Evolutionary conservation across 2,888 invertebrate species (phyloP).

Genomic region (Artemia sinica): DNA sequence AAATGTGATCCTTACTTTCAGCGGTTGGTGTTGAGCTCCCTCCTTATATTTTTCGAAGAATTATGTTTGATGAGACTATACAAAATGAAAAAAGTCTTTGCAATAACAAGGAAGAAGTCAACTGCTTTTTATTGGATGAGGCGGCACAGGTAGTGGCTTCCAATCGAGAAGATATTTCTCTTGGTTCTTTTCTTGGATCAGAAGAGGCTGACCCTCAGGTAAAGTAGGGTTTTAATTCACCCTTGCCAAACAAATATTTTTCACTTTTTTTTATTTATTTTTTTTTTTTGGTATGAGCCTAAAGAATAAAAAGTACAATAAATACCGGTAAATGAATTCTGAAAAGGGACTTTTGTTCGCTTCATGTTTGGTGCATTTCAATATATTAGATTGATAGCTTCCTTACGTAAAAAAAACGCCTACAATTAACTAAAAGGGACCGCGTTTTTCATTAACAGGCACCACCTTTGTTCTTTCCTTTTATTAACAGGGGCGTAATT

Average conservation of each 20-base stretch:
- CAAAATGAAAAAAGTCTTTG: background rate
- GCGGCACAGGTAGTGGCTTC: background rate
- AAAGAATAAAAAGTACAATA: too few relatives aligned
- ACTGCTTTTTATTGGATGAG: background rate
- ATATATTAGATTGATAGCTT: too few relatives aligned
- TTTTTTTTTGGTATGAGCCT: background rate
- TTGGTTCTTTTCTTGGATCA: slow-evolving; percentile 5
- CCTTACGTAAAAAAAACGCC: too few relatives aligned
- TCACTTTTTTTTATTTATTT: background rate
- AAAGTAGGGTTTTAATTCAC: background rate
- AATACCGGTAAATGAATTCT: too few relatives aligned
- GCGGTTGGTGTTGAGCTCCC: slow-evolving; percentile 1
- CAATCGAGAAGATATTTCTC: background rate
- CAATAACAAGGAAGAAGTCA: background rate
- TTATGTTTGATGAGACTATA: slow-evolving; percentile 2
- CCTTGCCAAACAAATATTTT: background rate
- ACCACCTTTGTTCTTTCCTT: too few relatives aligned
- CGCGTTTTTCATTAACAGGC: too few relatives aligned
- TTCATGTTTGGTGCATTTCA: too few relatives aligned
- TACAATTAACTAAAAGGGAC: too few relatives aligned
- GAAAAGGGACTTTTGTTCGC: too few relatives aligned
- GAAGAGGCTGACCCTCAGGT: background rate
- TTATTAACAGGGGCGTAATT: too few relatives aligned
- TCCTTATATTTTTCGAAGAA: background rate
- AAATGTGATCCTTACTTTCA: background rate